A percentile compares a stretch with the other conserved stretches of the same genome.
Evolutionary conservation across 2,888 invertebrate genomes (phyloP).

Genomic region (Polymixis flavicincta): DNA sequence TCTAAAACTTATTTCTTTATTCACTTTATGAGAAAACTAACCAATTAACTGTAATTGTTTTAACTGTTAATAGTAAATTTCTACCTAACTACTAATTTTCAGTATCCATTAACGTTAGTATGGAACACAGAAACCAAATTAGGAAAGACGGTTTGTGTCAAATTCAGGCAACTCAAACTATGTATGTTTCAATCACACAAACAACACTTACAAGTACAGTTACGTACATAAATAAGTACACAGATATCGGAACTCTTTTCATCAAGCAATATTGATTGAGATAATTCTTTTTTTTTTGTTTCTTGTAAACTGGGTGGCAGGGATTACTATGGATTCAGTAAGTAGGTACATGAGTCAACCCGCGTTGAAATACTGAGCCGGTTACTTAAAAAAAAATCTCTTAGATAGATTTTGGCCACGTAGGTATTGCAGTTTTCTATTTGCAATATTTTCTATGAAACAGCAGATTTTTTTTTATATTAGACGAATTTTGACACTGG

Average conservation of each 20-base stretch:
- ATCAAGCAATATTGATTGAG: background rate
- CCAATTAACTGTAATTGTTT: background rate
- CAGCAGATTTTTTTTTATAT: background rate
- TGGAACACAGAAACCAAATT: constrained; percentile 37
- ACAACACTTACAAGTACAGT: constrained; percentile 2
- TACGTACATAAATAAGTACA: background rate
- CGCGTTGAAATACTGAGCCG: too few species aligned
- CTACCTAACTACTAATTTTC: constrained; percentile 8
- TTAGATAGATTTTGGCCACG: too few species aligned
- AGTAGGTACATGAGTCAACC: too few species aligned
- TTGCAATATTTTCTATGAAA: background rate
- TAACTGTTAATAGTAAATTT: background rate
- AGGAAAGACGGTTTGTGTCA: constrained; percentile 14
- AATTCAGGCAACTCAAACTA: constrained; percentile 16
- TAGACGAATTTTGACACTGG: too few species aligned
- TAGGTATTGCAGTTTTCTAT: too few species aligned
- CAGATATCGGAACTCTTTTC: background rate
- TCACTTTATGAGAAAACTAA: background rate
- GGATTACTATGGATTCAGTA: background rate
- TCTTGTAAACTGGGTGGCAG: background rate
- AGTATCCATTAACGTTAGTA: constrained; percentile 21
- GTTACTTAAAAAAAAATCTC: too few species aligned
- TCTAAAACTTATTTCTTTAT: background rate
- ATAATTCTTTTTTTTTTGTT: background rate
- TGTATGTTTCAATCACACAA: background rate